A percentile compares a stretch with the other conserved stretches of the same genome.
These are phyloP conservation scores for Rana temporaria DNA, from an alignment of 2,113 vertebrate genomes.

Conservation along the genomic window DNA sequence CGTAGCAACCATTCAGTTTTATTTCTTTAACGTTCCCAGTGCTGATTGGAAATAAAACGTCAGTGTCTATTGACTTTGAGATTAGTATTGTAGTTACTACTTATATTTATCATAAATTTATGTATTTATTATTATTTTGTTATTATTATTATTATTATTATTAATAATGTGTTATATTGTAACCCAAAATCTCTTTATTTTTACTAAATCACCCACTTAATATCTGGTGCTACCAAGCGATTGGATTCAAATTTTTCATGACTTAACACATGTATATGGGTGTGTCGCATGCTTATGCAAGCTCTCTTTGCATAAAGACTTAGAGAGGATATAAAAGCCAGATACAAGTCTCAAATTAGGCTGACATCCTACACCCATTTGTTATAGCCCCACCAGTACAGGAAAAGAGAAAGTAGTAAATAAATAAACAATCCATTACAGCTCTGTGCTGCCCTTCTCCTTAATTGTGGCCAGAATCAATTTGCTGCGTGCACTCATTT, in stretches of 20 bases:
- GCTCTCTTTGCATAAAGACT: conserved; percentile 13
- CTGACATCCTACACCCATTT: conserved; percentile 28
- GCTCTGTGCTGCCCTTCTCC: conserved; percentile 26
- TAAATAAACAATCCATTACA: conserved; percentile 44
- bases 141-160: no score
- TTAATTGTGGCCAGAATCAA: conserved; percentile 36
- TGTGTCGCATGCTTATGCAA: background rate
- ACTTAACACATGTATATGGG: background rate
- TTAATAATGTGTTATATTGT: no score
- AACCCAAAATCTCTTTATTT: no score
- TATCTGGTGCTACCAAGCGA: background rate
- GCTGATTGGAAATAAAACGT: no score
- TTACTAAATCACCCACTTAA: background rate
- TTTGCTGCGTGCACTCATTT: conserved; percentile 4
- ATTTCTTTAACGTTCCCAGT: no score
- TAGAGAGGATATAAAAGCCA: conserved; percentile 19
- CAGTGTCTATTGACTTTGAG: no score
- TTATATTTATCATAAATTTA: no score
- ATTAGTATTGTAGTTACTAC: no score
- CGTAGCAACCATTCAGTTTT: no score
- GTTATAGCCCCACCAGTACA: conserved; percentile 18
- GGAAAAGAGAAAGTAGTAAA: conserved; percentile 31
- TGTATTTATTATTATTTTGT: no score
- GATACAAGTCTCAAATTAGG: conserved; percentile 33
- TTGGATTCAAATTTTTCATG: background rate